These are phyloP conservation scores for Hirtodrosophila confusa DNA, from an alignment of 2,888 invertebrate genomes.

Conservation along the genomic window DNA sequence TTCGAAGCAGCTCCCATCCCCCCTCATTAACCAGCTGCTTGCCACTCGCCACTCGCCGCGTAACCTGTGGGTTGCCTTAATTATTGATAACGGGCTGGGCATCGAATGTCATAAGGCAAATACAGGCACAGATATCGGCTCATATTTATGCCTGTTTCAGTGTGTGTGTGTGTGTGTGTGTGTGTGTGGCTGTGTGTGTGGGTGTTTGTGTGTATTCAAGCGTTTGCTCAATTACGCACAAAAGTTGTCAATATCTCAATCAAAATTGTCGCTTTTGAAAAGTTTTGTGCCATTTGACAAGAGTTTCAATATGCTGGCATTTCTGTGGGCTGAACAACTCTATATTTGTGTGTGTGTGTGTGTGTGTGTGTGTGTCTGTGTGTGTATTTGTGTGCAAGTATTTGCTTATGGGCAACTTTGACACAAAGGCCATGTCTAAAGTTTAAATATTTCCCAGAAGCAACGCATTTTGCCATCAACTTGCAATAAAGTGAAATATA, in stretches of 20 bases:
- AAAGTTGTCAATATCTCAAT: constrained; percentile 34
- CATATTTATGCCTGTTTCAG: too few relatives aligned
- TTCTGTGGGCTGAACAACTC: constrained; percentile 3
- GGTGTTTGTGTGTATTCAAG: constrained; percentile 7
- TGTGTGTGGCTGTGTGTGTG: constrained; percentile 1
- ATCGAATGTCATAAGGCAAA: constrained; percentile 37
- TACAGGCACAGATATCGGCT: constrained; percentile 4
- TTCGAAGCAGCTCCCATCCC: constrained; percentile 33
- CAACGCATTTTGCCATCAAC: constrained; percentile 15
- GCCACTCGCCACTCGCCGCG: constrained; percentile 6
- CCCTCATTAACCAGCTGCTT: constrained; percentile 51
- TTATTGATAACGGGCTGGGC: constrained; percentile 61
- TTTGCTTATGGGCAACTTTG: constrained; percentile 1
- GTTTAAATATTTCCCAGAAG: constrained; percentile 14
- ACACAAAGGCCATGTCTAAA: background rate
- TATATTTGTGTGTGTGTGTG: background rate
- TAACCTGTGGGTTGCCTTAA: constrained; percentile 51
- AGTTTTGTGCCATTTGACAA: constrained; percentile 37
- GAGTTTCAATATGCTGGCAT: constrained; percentile 20
- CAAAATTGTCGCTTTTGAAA: constrained; percentile 26
- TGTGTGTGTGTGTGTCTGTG: constrained; percentile 1
- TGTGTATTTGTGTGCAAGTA: constrained; percentile 2
- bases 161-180: background rate
- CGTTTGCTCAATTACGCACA: constrained; percentile 32
- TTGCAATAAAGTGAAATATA: background rate